phyloP scores from a whole-genome alignment of 1,140 invertebrate species.

The Cyclina sinensis region DNA sequence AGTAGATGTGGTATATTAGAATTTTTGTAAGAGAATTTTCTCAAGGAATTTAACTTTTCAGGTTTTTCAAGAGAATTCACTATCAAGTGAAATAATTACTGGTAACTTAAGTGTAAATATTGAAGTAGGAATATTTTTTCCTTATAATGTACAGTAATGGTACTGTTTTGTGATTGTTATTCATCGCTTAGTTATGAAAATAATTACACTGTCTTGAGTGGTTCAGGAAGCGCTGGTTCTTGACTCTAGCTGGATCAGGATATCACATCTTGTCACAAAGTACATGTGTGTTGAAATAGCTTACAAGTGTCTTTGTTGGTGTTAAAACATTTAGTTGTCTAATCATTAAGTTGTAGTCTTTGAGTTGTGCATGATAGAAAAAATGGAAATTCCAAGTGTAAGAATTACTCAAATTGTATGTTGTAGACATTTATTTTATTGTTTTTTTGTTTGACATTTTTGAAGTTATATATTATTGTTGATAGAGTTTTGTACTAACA shows the following conservation, averaged over 20 bases:
- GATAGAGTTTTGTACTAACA: not conserved
- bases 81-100: too few relatives aligned
- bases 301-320: conserved; percentile 4
- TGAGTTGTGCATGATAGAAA: not conserved
- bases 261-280: not conserved
- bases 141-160: not conserved
- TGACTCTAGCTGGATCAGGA: not conserved
- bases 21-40: too few relatives aligned
- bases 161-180: not conserved
- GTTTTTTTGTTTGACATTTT: not conserved
- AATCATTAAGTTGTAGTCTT: not conserved
- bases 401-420: conserved; percentile 6
- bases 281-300: conserved; percentile 20
- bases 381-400: conserved; percentile 3
- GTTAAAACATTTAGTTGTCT: not conserved
- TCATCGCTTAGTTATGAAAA: conserved; percentile 5
- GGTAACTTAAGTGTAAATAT: too few relatives aligned
- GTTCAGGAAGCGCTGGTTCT: not conserved
- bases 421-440: not conserved
- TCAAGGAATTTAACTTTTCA: too few relatives aligned
- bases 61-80: too few relatives aligned
- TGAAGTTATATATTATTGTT: not conserved
- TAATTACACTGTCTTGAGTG: conserved; percentile 2
- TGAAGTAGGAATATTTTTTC: not conserved
- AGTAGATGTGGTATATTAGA: too few relatives aligned